Base-by-base conservation (phyloP, 2,113 vertebrate species). In the Aegotheles bennettii region DNA sequence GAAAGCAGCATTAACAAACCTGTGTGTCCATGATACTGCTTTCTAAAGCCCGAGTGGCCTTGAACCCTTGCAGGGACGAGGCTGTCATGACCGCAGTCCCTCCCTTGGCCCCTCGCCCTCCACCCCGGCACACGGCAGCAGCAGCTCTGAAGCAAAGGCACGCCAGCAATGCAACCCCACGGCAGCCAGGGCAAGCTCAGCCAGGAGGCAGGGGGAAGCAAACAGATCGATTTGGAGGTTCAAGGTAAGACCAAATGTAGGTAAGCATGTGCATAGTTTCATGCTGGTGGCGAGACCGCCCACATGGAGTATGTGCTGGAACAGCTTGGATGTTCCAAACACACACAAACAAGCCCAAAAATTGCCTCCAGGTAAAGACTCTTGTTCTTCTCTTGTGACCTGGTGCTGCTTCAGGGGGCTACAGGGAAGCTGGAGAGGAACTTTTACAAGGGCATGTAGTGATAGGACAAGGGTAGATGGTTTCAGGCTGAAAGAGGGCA, bases 91-190 rank as follows among this genome's bases (percentile, higher is more conserved):
- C 56, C 5, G 4, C 24, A 47, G 85, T 57, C 18, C 26, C 24
- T 51, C 31, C 57, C 24, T 2, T 38, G 56, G 84, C 89, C 59
- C 7, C 60, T n/a, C 0, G 0, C 59, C 0, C 2, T 3, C 69
- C 21, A 3, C 47, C 29, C n/a, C 0, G 0, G 43, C 53, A 87
- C 60, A 77, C 4, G 24, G 50, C 45, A 65, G 77, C 51, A 36
- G 71, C 40, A 6, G 25, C 70, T 57, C 50, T 70, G 63, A 71
- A 75, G 63, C 42, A 24, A 48, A 64, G 53, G 48, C 61, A 35
- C 0, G 1, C 3, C 14, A 76, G 43, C 24, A 47, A 79, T 0
- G 0, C 35, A 17, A 8, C 8, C 71, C 38, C 33, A 7, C 1
- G 13, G 86, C 60, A 63, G 69, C 47, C 1, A 1, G 43, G 69